Conservation (phyloP, 1,140 invertebrate genomes). For the Sitobion miscanthi region DNA sequence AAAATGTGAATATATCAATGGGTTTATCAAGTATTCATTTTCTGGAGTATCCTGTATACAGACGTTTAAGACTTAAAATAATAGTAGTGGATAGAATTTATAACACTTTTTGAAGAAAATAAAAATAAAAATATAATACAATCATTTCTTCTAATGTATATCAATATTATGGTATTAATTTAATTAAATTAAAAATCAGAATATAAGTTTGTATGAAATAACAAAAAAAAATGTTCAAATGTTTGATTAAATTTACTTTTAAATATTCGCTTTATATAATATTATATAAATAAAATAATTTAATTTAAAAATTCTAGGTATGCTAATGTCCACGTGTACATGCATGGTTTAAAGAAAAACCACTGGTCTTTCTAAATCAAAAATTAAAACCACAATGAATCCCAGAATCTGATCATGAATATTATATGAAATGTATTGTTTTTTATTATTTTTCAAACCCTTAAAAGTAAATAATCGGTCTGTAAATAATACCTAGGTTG, state of each 20-base stretch:
- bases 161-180: neutral
- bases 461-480: neutral
- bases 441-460: neutral
- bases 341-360: neutral
- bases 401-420: neutral
- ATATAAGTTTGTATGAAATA: neutral
- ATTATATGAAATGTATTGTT: neutral
- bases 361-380: neutral
- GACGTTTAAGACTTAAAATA: neutral
- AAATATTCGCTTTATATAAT: too few relatives aligned
- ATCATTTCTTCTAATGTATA: neutral
- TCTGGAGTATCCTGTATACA: slow-evolving; percentile 71
- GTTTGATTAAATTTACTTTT: too few relatives aligned
- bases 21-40: slow-evolving; percentile 70
- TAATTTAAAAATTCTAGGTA: neutral
- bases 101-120: neutral
- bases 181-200: neutral
- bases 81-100: neutral
- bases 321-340: neutral
- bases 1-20: slow-evolving; percentile 89
- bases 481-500: neutral
- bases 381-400: neutral
- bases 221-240: neutral
- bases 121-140: neutral
- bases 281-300: neutral